Evolutionary conservation across 2,888 invertebrate genomes (phyloP).

Genomic region (Leptogaster cylindrica): DNA sequence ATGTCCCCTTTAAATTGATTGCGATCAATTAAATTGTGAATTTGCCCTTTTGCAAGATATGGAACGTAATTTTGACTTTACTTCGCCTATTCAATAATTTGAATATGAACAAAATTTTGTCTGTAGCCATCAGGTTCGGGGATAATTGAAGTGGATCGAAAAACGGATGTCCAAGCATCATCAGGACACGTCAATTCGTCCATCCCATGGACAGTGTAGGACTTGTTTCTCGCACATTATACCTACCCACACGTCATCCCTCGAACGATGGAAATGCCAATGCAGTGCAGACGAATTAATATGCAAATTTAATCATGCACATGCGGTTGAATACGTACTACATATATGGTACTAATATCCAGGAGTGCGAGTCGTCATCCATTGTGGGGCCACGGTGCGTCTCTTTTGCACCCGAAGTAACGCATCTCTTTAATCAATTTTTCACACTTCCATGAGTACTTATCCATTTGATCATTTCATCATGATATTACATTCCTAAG

Average conservation of each 20-base stretch:
- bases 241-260: background rate
- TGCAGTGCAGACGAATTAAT: conserved; percentile 12
- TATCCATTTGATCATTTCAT: conserved; percentile 36
- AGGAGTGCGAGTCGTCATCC: background rate
- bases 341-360: background rate
- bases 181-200: too few relatives aligned
- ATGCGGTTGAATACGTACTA: conserved; percentile 10
- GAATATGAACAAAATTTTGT: too few relatives aligned
- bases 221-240: too few relatives aligned
- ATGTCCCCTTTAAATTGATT: background rate
- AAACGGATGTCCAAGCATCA: too few relatives aligned
- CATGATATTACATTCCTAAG: conserved; percentile 38
- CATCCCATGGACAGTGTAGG: too few relatives aligned
- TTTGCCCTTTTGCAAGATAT: background rate
- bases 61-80: too few relatives aligned
- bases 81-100: too few relatives aligned
- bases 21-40: background rate
- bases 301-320: conserved; percentile 29
- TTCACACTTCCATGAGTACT: conserved; percentile 38
- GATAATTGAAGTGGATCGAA: too few relatives aligned
- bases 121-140: too few relatives aligned
- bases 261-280: conserved; percentile 10
- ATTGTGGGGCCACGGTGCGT: too few relatives aligned
- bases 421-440: conserved; percentile 40
- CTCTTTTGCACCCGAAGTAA: too few relatives aligned